Conservation (phyloP, 1,140 invertebrate species). For the Drosophila mayri region DNA sequence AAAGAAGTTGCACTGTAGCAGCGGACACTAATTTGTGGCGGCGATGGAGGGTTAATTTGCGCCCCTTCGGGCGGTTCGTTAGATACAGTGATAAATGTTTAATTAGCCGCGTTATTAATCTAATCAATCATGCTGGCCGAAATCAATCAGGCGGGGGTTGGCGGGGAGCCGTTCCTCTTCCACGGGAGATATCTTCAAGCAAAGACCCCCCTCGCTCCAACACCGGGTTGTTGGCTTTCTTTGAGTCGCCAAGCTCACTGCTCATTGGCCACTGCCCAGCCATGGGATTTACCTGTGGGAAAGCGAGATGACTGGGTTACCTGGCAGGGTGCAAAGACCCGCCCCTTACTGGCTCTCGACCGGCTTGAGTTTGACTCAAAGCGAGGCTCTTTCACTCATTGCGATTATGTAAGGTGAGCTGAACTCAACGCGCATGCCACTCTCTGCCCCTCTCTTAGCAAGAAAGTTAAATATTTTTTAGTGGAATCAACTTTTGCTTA, state of each 20-base stretch:
- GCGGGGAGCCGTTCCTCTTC: neutral
- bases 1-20: slow-evolving; percentile 26
- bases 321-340: slow-evolving; percentile 11
- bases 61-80: slow-evolving; percentile 44
- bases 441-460: neutral
- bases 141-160: slow-evolving; percentile 64
- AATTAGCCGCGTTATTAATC: slow-evolving; percentile 80
- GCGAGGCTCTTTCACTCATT: slow-evolving; percentile 23
- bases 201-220: neutral
- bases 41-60: slow-evolving; percentile 52
- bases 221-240: slow-evolving; percentile 13
- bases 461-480: slow-evolving; percentile 34
- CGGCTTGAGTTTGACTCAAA: slow-evolving; percentile 52
- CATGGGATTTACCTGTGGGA: neutral
- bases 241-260: slow-evolving; percentile 6
- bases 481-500: slow-evolving; percentile 57
- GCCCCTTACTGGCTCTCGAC: slow-evolving; percentile 50
- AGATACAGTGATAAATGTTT: slow-evolving; percentile 79
- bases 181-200: slow-evolving; percentile 3
- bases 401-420: slow-evolving; percentile 68
- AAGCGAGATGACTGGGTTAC: slow-evolving; percentile 6
- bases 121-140: slow-evolving; percentile 72
- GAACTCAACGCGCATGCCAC: slow-evolving; percentile 8
- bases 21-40: slow-evolving; percentile 20
- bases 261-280: slow-evolving; percentile 2